Base-by-base conservation (phyloP, 2,797 vertebrate genomes). In the Clarias fuscus region DNA sequence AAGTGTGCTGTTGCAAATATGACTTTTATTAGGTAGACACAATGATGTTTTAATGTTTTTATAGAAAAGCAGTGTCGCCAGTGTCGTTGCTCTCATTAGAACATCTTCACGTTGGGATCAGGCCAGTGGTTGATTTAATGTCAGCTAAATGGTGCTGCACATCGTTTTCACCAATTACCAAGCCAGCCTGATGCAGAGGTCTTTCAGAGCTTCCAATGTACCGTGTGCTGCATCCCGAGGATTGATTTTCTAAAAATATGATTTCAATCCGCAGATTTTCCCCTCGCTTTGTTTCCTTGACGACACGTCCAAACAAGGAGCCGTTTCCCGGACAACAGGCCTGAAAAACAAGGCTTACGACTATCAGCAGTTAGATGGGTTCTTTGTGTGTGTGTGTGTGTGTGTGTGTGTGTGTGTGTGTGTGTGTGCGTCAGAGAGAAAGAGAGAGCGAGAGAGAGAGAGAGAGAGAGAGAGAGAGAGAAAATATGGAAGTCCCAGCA, bases 261-360 rank as follows among this genome's bases (percentile, higher is more conserved):
- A 93, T 92, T 94, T 93, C 92, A 91, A 83, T 84, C 78, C 94
- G 88, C 91, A 92, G 91, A 89, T 92, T 90, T 89, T 88, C 61
- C 62, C 80, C 86, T 89, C 90, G 93, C 91, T 95, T 95, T 94
- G 94, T 95, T 95, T 93, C 95, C 95, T 93, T 95, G 95, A 94
- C 95, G 93, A 96, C 95, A 92, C 85, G 90, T 93, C 93, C 92
- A 95, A 96, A 96, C 95, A 95, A 95, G 93, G 90, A 94, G 91
- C 90, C 92, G 95, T 96, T 93, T 94, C 95, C 95, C 88, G 90
- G 94, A 94, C 95, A 95, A 95, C 95, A 93, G 91, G 92, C 91
- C 92, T 92, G 91, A 93, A 94, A 94, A 89, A 91, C 85, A 89
- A 89, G 84, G 77, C 88, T 88, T 85, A 84, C 20, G 86, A 87